Base-by-base conservation (phyloP, 2,113 vertebrate genomes). In the Ploceus nigricollis region DNA sequence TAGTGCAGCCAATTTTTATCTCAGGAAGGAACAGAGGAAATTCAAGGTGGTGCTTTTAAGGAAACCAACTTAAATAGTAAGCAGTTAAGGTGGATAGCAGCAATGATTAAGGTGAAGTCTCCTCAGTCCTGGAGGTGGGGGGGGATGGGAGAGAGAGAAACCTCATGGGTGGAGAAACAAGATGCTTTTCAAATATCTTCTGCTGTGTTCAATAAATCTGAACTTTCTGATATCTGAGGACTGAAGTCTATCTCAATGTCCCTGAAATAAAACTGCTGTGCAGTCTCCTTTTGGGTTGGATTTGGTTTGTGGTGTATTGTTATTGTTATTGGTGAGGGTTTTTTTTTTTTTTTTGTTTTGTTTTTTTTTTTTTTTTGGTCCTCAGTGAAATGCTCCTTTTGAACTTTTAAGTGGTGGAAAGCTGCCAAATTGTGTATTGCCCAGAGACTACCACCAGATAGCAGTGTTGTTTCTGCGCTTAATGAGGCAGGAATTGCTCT, bases 381-480 rank as follows among this genome's bases (percentile, higher is more conserved):
- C 18, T 78, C 16, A 2, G 5, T 11, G 72, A 78, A 81, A 48
- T 35, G 14, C 23, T 60, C 15, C 6, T 56, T 58, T 10, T 25
- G 14, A 68, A 47, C 78, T 22, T 16, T 6, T 3, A 60, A 39
- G 51, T 16, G 28, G 4, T 45, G n/a, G 47, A 58, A 68, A 48
- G n/a, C 17, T 57, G 63, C 40, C 73, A 39, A 57, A 72, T 33
- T 72, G 80, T 91, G 88, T 65, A 27, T 23, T 69, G 58, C 35
- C 11, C 15, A 10, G 6, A 3, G 40, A 48, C 28, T 57, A 42
- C 94, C 96, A 94, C 66, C n/a, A 92, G 96, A 93, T 76, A 70
- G 95, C 90, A 90, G 61, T 92, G 28, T 82, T 90, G 92, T 69
- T 90, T 72, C 70, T 94, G 37, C 61, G n/a, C 75, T 69, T 65